Evolutionary conservation across 1,140 invertebrate species (phyloP), one percentile per base, ranked within the genome.

Genomic region (Oncopodura yosiiana): DNA sequence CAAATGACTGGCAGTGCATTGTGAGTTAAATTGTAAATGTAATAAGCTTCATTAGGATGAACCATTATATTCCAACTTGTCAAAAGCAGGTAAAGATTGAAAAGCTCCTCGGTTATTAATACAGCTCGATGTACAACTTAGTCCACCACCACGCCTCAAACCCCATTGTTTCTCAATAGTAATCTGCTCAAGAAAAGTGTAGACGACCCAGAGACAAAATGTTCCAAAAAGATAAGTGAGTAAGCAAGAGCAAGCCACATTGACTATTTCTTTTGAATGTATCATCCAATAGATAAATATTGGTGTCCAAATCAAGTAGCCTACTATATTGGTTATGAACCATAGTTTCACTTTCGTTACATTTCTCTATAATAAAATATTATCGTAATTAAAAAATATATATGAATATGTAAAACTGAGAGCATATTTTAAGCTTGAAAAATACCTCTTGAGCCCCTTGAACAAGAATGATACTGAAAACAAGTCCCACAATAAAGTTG

Each of bases 391-490:
- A 6, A 9, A 14, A 37, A 36, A 49, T 27, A 26, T 2, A 19
- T 51, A 42, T 26, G 6, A 8, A 8, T 42, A 27, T 21, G 12
- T 23, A 16, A 1, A 21, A 19, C 19, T 49, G 2, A 34, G 38
- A 41, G 5, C 38, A 41, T n/a, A 9, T 32, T 2, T 36, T 50
- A n/a, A n/a, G n/a, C n/a, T n/a, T n/a, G n/a, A n/a, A n/a, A n/a
- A n/a, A n/a, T 45, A 56, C 54, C 54, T 56, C 48, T 50, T 56
- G 54, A 23, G 54, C 48, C 30, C 54, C 54, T 19, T 51, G 54
- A 21, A 56, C 39, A 18, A 56, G 26, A 16, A 56, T 32, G 8
- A 56, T 26, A 32, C 41, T 56, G 30, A 44, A 24, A 12, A 56
- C 32, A 6, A 51, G 26, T 32, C 48, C 49, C 11, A 39, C 30